Evolutionary conservation across 2,113 vertebrate genomes (phyloP), one percentile per base, ranked within the genome.

Genomic region (Poeciliopsis occidentalis): DNA sequence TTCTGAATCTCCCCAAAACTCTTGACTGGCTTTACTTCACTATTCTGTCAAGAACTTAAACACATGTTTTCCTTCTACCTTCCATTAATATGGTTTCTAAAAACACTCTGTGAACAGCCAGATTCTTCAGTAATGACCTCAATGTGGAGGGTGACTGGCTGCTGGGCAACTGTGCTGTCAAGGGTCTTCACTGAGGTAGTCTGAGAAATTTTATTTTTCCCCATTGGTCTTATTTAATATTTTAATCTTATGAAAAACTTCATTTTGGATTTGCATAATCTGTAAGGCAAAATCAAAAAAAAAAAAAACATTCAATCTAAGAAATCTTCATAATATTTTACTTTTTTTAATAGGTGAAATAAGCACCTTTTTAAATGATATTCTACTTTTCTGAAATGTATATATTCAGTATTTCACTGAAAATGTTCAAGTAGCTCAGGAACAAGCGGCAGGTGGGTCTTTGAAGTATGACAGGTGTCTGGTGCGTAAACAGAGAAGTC

Each of bases 401-500:
- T 7, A 1, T 4, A n/a, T 69, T 79, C 70, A 39, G 27, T n/a
- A 60, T 67, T 54, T 67, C 26, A 29, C 66, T 37, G 26, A 12
- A 24, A 77, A 73, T 80, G 32, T 73, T 8, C 24, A 57, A 19
- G 7, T 57, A 57, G 51, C 19, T n/a, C 24, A n/a, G 51, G 2
- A 5, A 57, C 51, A 17, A 65, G 24, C 63, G 27, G 13, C 31
- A 34, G 76, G 67, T 60, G 54, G 62, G 63, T 69, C 64, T 57
- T 34, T 78, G 8, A 8, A n/a, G 22, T n/a, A 26, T 60, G 70
- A 69, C 89, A 87, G 87, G 82, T 92, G 91, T 82, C 75, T 72
- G 72, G 67, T 68, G 81, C 3, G 81, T 87, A 88, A 92, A 85
- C 67, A 82, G 87, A 92, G 88, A 87, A 79, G 79, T 67, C 67